These are phyloP conservation scores for Apamea crenata DNA, from an alignment of 2,888 invertebrate species.

Conservation along the genomic window DNA sequence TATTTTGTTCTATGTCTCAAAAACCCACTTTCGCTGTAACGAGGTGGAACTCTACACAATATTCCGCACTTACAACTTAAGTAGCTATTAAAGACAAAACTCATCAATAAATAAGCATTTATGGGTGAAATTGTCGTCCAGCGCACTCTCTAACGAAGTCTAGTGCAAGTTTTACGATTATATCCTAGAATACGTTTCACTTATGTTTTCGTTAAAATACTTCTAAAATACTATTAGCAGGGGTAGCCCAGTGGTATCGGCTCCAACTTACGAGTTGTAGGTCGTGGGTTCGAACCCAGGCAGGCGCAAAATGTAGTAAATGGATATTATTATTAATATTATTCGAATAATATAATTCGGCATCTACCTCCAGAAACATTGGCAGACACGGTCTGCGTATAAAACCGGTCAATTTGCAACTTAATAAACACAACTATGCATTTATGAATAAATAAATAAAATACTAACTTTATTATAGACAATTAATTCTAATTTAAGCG, in stretches of 20 bases:
- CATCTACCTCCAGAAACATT: neutral
- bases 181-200: constrained; percentile 19
- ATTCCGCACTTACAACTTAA: constrained; percentile 5
- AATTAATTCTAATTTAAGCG: constrained; percentile 49
- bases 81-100: constrained; percentile 18
- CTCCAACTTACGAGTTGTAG: neutral
- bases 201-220: constrained; percentile 14
- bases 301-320: neutral
- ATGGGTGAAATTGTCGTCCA: constrained; percentile 36
- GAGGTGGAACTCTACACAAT: constrained; percentile 5
- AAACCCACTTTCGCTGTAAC: constrained; percentile 4
- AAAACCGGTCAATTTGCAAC: constrained; percentile 15
- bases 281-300: neutral
- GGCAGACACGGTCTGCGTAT: neutral
- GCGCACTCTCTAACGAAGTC: constrained; percentile 10
- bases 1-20: neutral
- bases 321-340: neutral
- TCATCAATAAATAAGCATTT: constrained; percentile 40
- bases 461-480: constrained; percentile 8
- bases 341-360: neutral
- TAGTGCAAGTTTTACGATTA: constrained; percentile 27
- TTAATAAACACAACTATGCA: constrained; percentile 38
- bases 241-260: neutral
- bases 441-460: constrained; percentile 44
- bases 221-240: neutral